Base-by-base conservation (phyloP, 2,888 invertebrate genomes). In the Epinotia bilunana region DNA sequence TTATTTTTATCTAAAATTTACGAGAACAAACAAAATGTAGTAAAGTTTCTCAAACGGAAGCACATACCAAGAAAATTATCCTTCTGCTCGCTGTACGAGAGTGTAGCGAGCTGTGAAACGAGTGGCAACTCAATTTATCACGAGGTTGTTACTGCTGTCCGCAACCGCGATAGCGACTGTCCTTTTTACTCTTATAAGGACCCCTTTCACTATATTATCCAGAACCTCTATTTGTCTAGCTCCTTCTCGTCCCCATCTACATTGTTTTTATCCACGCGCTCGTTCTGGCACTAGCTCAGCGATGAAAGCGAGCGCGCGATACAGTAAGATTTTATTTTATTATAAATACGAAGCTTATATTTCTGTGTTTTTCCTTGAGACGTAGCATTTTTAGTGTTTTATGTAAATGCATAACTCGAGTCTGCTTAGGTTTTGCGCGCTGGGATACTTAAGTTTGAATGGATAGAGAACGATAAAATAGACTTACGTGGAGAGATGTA, bases 91-190 rank as follows among this genome's bases (percentile, higher is more conserved):
- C 53, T 33, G 69, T 58, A 63, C 55, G n/a, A 11, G 55, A 68
- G 63, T 33, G 73, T 20, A 69, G 73, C 57, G 62, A 57, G 43
- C 74, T 53, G 70, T 39, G 46, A 57, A 61, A 39, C 46, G 20
- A 71, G 65, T 61, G 74, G 65, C 71, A 75, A 71, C 74, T 75
- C 71, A 75, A 75, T 75, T 71, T 75, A 75, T 75, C 74, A 75
- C 55, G 65, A 71, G 74, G 71, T 71, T 75, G 74, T 75, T 75
- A 75, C 74, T 55, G 71, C 74, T 75, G 65, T 71, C 74, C 74
- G 61, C 53, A 23, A 70, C 46, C 74, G 69, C 23, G 74, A 65
- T 74, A 74, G 58, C 70, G n/a, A 74, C 74, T 71, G 71, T 71
- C 60, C 71, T 61, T 74, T 74, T 69, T 74, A 69, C 73, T 74